Conservation (phyloP, 2,113 vertebrate genomes). For the Capreolus pygargus region DNA sequence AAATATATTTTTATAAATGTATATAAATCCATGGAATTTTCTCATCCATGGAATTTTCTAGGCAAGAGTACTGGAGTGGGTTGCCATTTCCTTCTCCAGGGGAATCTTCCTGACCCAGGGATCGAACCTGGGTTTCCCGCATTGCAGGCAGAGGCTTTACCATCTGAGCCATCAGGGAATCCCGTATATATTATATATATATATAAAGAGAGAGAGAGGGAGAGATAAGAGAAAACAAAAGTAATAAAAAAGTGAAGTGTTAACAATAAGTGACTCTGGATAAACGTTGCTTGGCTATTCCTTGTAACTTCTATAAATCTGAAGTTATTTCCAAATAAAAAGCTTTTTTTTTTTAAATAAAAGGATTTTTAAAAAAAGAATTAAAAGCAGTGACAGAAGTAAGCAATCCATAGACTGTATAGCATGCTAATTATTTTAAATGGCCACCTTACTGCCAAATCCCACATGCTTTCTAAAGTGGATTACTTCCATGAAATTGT, state of each 20-base stretch:
- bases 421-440: conserved; percentile 17
- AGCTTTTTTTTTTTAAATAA: background rate
- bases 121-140: no score
- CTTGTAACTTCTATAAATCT: background rate
- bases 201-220: background rate
- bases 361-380: background rate
- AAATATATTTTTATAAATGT: background rate
- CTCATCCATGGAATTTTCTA: no score
- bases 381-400: background rate
- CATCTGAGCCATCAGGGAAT: no score
- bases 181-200: background rate
- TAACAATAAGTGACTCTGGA: background rate
- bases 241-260: background rate
- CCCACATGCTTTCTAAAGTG: background rate
- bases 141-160: no score
- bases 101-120: no score
- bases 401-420: background rate
- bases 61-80: no score
- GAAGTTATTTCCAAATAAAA: conserved; percentile 7
- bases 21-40: no score
- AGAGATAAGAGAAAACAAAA: background rate
- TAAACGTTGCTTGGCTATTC: background rate
- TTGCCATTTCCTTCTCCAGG: no score
- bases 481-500: background rate
- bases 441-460: background rate